Evolutionary conservation across 2,113 vertebrate species (phyloP).

Genomic region (Opisthocomus hoazin): DNA sequence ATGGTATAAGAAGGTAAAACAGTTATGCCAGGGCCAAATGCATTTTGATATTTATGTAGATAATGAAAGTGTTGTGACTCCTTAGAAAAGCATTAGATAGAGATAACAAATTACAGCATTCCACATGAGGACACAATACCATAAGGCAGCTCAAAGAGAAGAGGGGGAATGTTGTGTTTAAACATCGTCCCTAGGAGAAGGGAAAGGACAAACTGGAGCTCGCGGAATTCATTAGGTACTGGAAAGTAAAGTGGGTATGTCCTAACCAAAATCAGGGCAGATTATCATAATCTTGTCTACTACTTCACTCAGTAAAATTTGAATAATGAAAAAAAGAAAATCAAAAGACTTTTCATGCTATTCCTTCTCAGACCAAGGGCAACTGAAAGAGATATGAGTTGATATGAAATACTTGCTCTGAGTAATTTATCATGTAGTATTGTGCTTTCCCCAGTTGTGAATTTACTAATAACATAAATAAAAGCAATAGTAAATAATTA

Average conservation of each 20-base stretch:
- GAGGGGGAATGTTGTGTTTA: background rate
- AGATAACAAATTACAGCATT: fast-evolving
- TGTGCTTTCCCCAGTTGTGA: background rate
- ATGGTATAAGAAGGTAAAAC: background rate
- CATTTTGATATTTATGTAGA: background rate
- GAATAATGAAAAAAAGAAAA: background rate
- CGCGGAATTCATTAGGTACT: background rate
- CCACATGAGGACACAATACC: background rate
- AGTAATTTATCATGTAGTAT: background rate
- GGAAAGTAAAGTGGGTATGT: background rate
- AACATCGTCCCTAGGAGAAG: background rate
- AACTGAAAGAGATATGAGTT: background rate
- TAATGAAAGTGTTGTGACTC: background rate
- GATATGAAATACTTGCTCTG: background rate
- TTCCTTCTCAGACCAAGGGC: background rate
- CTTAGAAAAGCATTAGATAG: background rate
- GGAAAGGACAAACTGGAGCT: background rate
- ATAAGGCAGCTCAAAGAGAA: background rate
- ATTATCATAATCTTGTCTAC: background rate
- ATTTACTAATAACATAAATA: background rate
- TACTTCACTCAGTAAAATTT: background rate
- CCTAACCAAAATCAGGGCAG: background rate
- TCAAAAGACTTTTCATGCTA: background rate
- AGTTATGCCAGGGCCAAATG: background rate
- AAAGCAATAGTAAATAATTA: background rate